phyloP scores from a whole-genome alignment of 2,113 vertebrate species.

The Zapornia atra region DNA sequence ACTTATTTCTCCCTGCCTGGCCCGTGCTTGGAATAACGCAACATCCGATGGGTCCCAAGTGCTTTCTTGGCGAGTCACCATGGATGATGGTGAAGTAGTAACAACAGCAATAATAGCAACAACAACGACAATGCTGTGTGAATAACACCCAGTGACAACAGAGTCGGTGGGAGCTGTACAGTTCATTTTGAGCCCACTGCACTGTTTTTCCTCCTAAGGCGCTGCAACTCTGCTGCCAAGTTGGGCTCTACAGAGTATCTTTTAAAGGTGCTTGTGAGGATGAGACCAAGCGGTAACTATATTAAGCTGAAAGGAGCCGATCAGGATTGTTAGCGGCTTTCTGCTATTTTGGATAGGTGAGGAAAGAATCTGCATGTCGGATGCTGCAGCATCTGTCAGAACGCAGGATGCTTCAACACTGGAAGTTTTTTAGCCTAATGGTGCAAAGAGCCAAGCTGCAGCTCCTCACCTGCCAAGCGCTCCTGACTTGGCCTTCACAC shows the following conservation, averaged over 20 bases:
- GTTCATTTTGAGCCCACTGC: not conserved
- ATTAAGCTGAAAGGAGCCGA: not conserved
- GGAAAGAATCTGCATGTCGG: not conserved
- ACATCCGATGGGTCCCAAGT: not conserved
- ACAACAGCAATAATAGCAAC: not conserved
- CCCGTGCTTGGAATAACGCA: not conserved
- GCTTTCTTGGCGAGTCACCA: not conserved
- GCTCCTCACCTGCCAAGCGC: not conserved
- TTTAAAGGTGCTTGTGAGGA: not conserved
- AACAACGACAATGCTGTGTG: not conserved
- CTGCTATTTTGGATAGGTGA: not conserved
- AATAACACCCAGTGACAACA: not conserved
- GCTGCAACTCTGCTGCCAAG: not conserved
- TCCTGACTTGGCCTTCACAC: not conserved
- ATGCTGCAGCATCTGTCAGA: conserved; percentile 6
- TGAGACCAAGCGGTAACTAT: not conserved
- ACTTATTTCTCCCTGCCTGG: not conserved
- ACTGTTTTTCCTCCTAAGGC: not conserved
- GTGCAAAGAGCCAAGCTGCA: not conserved
- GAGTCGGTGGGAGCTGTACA: not conserved
- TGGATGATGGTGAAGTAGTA: not conserved
- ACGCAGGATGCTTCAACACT: not conserved
- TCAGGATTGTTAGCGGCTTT: not conserved
- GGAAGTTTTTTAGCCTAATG: not conserved
- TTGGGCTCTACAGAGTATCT: not conserved